Evolutionary conservation across 1,140 invertebrate species (phyloP).

Genomic region (Megalonaias nervosa): DNA sequence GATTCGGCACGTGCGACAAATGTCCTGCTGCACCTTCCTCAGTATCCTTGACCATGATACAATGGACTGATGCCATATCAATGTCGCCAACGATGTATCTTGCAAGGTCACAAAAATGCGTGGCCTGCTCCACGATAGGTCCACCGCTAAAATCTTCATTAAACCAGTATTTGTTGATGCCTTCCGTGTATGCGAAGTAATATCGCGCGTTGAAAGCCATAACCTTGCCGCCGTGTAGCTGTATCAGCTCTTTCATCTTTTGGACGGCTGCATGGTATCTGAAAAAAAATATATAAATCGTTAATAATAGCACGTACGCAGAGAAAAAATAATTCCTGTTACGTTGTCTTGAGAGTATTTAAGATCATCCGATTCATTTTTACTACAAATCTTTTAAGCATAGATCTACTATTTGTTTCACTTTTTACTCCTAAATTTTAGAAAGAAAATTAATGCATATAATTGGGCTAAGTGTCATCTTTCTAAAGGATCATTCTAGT

Average conservation of each 20-base stretch:
- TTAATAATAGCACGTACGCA: too few species aligned
- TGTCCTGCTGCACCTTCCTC: slow-evolving; percentile 24
- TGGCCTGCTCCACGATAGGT: slow-evolving; percentile 41
- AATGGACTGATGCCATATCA: slow-evolving; percentile 24
- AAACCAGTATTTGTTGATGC: slow-evolving; percentile 37
- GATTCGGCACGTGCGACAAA: slow-evolving; percentile 7
- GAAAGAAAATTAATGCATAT: too few species aligned
- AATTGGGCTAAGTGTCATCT: too few species aligned
- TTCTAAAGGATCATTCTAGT: too few species aligned
- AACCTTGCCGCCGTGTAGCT: slow-evolving; percentile 33
- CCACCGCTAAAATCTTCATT: slow-evolving; percentile 35
- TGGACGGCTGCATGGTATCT: slow-evolving; percentile 37
- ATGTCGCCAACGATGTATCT: slow-evolving; percentile 30
- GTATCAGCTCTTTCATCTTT: slow-evolving; percentile 41
- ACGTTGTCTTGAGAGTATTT: too few species aligned
- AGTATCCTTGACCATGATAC: slow-evolving; percentile 24
- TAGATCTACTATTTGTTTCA: too few species aligned
- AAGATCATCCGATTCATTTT: too few species aligned
- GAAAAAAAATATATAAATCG: not conserved
- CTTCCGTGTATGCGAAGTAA: slow-evolving; percentile 37
- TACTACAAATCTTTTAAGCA: too few species aligned
- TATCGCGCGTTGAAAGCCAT: slow-evolving; percentile 40
- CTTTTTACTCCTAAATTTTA: too few species aligned
- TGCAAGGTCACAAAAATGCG: slow-evolving; percentile 36
- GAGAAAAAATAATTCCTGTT: too few species aligned